Base-by-base conservation (phyloP, 2,888 invertebrate species). In the Caenorhabditis sp. region DNA sequence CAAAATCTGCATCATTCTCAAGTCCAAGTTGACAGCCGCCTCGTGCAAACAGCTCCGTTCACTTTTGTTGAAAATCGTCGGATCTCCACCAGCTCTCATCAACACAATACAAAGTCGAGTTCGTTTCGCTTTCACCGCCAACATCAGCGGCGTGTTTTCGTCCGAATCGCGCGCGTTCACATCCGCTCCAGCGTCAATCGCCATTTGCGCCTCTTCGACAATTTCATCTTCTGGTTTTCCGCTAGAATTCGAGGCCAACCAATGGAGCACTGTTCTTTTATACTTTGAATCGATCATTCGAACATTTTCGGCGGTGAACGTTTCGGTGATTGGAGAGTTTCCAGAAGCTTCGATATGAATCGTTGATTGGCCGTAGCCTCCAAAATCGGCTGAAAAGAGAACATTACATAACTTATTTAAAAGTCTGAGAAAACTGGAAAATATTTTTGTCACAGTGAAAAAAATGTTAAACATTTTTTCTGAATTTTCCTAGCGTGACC, bases 1-100 rank as follows among this genome's bases (percentile, higher is more conserved):
- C 31, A 82, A 68, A 23, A 62, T 24, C 37, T 62, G 24, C 27
- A 78, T 65, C 62, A 76, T 69, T 8, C 24, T 36, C 51, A 63
- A 8, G 31, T 79, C 75, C 26, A 66, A 43, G 36, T 75, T 75
- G 12, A 61, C 58, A 24, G 77, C 79, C 0, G 83, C 82, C 31
- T 72, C 71, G 57, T 82, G 81, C 21, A 85, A 73, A 23, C 80
- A 77, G 27, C 77, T 77, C 12, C 77, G 50, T 12, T 78, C 77
- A 19, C 55, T 65, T 19, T 66, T 66, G 66, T 83, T 79, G 57
- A 72, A 61, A 49, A 81, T 76, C 8, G 72, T 76, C 10, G 81
- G 81, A 59, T 81, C 64, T 1, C 62, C 74, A 26, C 66, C 62
- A 21, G 37, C 58, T 5, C 19, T 27, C 58, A 74, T 55, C 36